phyloP scores from a whole-genome alignment of 2,888 invertebrate species.

The Drosophila multiciliata region DNA sequence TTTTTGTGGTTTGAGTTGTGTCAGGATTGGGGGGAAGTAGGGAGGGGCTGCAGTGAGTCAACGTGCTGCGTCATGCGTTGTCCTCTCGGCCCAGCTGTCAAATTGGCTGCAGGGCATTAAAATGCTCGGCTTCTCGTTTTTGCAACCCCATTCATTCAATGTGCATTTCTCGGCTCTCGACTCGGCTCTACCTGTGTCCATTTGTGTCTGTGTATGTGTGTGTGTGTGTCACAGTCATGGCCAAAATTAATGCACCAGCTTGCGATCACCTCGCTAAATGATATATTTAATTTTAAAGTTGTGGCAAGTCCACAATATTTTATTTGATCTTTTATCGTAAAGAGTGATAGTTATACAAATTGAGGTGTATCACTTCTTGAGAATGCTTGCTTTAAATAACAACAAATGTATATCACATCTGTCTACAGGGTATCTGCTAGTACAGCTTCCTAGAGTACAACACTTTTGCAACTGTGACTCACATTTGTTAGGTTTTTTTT shows the following conservation, averaged over 20 bases:
- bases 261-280: slow-evolving; percentile 22
- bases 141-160: slow-evolving; percentile 69
- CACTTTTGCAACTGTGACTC: slow-evolving; percentile 47
- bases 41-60: slow-evolving; percentile 51
- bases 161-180: slow-evolving; percentile 17
- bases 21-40: neutral
- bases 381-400: no score
- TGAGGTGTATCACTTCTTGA: no score
- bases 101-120: slow-evolving; percentile 54
- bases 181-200: slow-evolving; percentile 48
- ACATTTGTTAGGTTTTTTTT: slow-evolving; percentile 32
- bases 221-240: slow-evolving; percentile 56
- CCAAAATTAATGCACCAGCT: slow-evolving; percentile 42
- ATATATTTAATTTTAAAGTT: neutral
- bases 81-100: slow-evolving; percentile 58
- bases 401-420: no score
- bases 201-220: slow-evolving; percentile 31
- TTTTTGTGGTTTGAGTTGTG: neutral
- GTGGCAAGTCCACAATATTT: neutral
- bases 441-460: neutral
- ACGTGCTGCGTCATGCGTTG: slow-evolving; percentile 49
- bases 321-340: no score
- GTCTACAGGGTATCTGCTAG: neutral
- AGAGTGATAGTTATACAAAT: no score
- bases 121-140: slow-evolving; percentile 61